Base-by-base conservation (phyloP, 2,797 vertebrate species). In the Chrysocyon brachyurus region DNA sequence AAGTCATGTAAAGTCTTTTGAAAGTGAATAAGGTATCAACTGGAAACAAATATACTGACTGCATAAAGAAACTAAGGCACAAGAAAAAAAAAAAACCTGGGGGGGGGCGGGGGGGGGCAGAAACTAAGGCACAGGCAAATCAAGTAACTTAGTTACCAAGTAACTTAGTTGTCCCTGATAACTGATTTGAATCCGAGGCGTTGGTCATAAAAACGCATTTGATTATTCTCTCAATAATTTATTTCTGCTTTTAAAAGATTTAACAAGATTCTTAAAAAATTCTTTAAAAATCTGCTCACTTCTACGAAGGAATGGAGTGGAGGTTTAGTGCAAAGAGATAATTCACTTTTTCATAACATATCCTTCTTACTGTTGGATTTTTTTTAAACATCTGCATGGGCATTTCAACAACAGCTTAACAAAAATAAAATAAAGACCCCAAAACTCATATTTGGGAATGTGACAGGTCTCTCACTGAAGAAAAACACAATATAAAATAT, bases 11-110 rank as follows among this genome's bases (percentile, higher is more conserved):
- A 87, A 84, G 79, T 87, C 28, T 77, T 94, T 49, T 83, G 52
- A 15, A 96, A 95, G 56, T 64, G 82, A 52, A 84, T 85, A 86
- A 91, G 1, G 28, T 68, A 88, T 63, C 68, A 87, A 84, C 17
- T 87, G 26, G 88, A 96, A 96, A 96, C 31, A 96, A 91, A 94
- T 12, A 90, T 1, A 83, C 9, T 26, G 21, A 96, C 63, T 87
- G 73, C 79, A 83, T 31, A 63, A 31, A 73, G n/a, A 97, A 95
- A 92, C 49, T 49, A 77, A 94, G 61, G 77, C 8, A 83, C 0
- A 68, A 46, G 52, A 6, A 83, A 46, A 46, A 46, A 46, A 40
- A 40, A 46, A 46, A 33, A 33, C 33, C 33, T 2, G 33, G 33
- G 33, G 40, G 40, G 7, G 40, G 40, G 40, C n/a, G 40, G 7